Evolutionary conservation across 2,113 vertebrate species (phyloP).

Genomic region (Paratilapia polleni): DNA sequence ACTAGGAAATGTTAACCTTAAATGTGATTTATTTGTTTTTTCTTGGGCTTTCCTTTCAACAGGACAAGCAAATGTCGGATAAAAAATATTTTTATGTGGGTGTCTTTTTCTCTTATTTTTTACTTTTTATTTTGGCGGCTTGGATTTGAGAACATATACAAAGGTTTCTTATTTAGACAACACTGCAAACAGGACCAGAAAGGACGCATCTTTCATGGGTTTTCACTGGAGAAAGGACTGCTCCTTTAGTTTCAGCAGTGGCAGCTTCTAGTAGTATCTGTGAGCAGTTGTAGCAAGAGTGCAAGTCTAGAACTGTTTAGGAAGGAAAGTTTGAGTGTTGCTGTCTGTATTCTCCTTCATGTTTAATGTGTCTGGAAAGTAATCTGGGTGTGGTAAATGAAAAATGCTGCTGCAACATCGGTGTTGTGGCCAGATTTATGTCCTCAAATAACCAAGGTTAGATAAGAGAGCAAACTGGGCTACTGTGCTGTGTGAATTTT

Average conservation of each 20-base stretch:
- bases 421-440: slow-evolving; percentile 11
- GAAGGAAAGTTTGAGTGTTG: slow-evolving; percentile 16
- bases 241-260: background rate
- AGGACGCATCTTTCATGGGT: background rate
- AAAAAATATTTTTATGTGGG: background rate
- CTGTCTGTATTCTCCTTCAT: background rate
- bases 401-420: background rate
- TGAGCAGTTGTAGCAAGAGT: background rate
- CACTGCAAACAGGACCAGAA: background rate
- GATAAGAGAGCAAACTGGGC: slow-evolving; percentile 13
- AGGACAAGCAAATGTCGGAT: background rate
- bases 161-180: background rate
- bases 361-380: background rate
- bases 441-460: background rate
- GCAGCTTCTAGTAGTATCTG: slow-evolving; percentile 6
- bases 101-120: background rate
- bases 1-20: background rate
- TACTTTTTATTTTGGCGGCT: background rate
- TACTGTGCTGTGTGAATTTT: background rate
- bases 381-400: slow-evolving; percentile 4
- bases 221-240: background rate
- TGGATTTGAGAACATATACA: background rate
- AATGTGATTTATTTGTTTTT: background rate
- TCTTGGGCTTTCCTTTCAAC: background rate
- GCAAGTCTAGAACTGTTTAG: slow-evolving; percentile 19